Evolutionary conservation across 1,140 invertebrate species (phyloP).

Genomic region (Drosophila eugracilis): DNA sequence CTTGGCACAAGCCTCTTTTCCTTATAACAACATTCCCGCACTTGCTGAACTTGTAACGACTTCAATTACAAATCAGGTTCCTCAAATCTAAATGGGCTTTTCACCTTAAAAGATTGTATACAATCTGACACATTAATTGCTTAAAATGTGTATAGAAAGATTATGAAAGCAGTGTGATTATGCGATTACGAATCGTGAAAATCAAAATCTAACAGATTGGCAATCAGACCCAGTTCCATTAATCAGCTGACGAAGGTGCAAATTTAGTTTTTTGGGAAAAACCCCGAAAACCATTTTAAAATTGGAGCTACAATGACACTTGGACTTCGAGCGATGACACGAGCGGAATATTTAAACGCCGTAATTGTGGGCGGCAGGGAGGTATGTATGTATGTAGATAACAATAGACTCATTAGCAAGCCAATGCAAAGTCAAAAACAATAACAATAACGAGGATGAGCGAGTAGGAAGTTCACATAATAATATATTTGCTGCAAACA

Average conservation of each 20-base stretch:
- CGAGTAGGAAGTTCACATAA: constrained; percentile 53
- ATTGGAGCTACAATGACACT: constrained; percentile 26
- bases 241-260: constrained; percentile 7
- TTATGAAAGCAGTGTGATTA: background rate
- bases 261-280: constrained; percentile 26
- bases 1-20: constrained; percentile 9
- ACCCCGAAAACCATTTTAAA: constrained; percentile 12
- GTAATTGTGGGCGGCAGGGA: constrained; percentile 20
- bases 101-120: constrained; percentile 1
- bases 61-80: constrained; percentile 12
- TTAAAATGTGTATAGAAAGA: background rate
- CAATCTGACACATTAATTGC: constrained; percentile 39
- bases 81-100: constrained; percentile 27
- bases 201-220: constrained; percentile 14
- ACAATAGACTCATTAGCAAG: constrained; percentile 63
- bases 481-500: constrained; percentile 55
- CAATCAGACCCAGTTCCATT: background rate
- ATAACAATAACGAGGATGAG: constrained; percentile 29
- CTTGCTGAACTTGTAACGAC: constrained; percentile 31
- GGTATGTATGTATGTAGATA: no score
- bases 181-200: constrained; percentile 19
- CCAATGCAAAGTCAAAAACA: constrained; percentile 43
- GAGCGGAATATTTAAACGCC: constrained; percentile 54
- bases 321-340: constrained; percentile 27
- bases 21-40: constrained; percentile 3